phyloP scores from a whole-genome alignment of 2,113 vertebrate species.

The Pomatorhinus ruficollis region DNA sequence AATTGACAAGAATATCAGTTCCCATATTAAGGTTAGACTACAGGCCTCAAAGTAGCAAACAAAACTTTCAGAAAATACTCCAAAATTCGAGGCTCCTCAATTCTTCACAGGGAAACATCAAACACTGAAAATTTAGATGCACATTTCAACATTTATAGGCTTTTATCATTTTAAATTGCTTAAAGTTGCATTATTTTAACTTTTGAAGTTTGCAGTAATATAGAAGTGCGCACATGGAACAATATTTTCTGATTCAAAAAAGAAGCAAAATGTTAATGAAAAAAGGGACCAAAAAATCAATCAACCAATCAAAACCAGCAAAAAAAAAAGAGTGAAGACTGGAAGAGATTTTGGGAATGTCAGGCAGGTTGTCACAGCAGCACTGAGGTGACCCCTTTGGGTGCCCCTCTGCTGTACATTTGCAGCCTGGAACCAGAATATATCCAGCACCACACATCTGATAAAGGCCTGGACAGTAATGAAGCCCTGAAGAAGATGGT shows the following conservation, averaged over 20 bases:
- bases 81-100: neutral
- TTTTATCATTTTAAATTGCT: neutral
- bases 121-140: neutral
- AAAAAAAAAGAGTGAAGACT: neutral
- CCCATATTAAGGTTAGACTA: neutral
- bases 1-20: neutral
- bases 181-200: neutral
- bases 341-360: neutral
- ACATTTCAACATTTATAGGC: neutral
- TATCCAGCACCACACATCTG: fast-evolving
- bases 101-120: neutral
- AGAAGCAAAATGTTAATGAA: neutral
- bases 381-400: fast-evolving
- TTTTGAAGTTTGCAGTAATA: neutral
- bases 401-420: no score
- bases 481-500: neutral
- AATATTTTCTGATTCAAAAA: neutral
- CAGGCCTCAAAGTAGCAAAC: neutral
- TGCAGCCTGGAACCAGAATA: neutral
- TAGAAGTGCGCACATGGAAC: neutral
- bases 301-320: neutral
- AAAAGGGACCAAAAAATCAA: neutral
- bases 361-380: neutral
- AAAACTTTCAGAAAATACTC: neutral
- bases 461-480: fast-evolving